These are phyloP conservation scores for Sebastiscus albofasciatus DNA, from an alignment of 2,797 vertebrate genomes.

Conservation along the genomic window DNA sequence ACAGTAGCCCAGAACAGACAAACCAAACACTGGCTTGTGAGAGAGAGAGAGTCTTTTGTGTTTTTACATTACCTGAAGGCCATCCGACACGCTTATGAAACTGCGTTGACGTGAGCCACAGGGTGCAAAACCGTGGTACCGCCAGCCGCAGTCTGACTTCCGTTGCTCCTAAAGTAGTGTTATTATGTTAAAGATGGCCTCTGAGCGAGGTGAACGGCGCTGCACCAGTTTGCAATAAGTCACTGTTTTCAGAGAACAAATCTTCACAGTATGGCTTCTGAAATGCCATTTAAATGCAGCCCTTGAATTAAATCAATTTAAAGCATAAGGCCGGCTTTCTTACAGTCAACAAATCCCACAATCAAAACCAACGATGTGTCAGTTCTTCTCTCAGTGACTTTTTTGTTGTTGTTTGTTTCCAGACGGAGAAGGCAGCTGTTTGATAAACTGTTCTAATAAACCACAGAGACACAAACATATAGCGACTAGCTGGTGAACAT, in stretches of 20 bases:
- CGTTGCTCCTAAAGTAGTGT: no score
- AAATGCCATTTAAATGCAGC: neutral
- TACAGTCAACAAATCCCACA: neutral
- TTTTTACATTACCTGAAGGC: no score
- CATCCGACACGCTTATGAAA: no score
- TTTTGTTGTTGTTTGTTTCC: neutral
- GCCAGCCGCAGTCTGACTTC: no score
- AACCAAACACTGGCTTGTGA: rapidly evolving
- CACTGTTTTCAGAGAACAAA: neutral
- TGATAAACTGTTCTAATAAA: neutral
- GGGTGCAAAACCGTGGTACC: no score
- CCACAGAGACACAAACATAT: neutral
- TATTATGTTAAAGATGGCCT: no score
- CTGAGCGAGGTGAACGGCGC: no score
- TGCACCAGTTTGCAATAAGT: neutral
- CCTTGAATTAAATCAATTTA: neutral
- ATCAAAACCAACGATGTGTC: neutral
- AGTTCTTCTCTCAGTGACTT: neutral
- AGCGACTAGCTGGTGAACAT: neutral
- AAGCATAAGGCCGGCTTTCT: neutral
- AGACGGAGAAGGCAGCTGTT: neutral
- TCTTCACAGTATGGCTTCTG: no score
- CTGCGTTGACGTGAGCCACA: no score
- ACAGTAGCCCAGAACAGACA: no score
- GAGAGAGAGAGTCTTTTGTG: no score